Percentiles rank a stretch among this genome's conserved stretches.
These are phyloP conservation scores for Premnoplex brunnescens DNA, from an alignment of 2,797 vertebrate species.

Conservation along the genomic window DNA sequence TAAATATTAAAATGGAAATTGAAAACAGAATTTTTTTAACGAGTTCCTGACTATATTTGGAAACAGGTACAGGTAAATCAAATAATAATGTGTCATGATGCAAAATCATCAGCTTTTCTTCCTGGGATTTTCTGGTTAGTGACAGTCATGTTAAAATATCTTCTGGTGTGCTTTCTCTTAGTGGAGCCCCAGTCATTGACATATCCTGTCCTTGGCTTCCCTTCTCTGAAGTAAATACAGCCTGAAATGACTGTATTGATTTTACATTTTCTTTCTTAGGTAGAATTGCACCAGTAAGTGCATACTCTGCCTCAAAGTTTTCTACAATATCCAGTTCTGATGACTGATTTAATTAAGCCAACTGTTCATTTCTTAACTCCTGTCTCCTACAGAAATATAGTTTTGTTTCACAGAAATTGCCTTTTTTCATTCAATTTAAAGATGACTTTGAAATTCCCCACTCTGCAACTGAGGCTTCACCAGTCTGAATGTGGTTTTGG, in stretches of 20 bases:
- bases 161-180: not conserved
- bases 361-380: not conserved
- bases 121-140: not conserved
- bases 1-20: not conserved
- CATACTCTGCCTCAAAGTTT: not conserved
- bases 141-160: not conserved
- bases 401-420: not conserved
- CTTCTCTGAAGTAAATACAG: not conserved
- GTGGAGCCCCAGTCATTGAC: not conserved
- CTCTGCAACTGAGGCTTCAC: not conserved
- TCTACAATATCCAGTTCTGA: not conserved
- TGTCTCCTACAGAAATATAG: not conserved
- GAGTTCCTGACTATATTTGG: not conserved
- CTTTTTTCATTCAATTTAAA: not conserved
- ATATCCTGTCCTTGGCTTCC: not conserved
- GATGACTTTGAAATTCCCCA: not conserved
- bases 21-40: not conserved
- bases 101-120: not conserved
- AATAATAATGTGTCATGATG: not conserved
- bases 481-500: not conserved
- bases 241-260: conserved; percentile 31
- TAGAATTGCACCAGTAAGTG: not conserved
- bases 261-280: conserved; percentile 20
- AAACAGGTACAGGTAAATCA: not conserved
- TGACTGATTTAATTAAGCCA: conserved; percentile 30